Evolutionary conservation across 1,140 invertebrate species (phyloP).

Genomic region (Zophobas morio): DNA sequence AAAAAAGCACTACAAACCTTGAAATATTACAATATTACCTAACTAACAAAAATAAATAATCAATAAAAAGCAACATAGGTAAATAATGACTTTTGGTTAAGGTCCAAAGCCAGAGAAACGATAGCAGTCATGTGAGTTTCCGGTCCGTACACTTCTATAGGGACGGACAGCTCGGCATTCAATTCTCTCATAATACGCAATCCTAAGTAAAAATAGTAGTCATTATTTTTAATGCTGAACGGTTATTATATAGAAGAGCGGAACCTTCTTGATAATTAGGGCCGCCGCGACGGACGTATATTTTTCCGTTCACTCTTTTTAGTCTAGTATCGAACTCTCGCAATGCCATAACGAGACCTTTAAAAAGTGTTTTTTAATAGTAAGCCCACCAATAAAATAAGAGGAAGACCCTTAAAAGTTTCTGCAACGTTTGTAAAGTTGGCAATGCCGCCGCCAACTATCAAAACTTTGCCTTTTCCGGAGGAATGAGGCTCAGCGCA

Average conservation of each 20-base stretch:
- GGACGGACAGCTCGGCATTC: slow-evolving; percentile 91
- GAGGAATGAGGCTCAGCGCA: slow-evolving; percentile 88
- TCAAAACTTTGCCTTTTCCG: slow-evolving; percentile 94
- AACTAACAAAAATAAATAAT: too few relatives aligned
- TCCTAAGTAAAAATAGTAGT: too few relatives aligned
- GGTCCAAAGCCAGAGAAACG: slow-evolving; percentile 97
- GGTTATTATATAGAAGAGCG: too few relatives aligned
- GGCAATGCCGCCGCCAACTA: slow-evolving; percentile 99
- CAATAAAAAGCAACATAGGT: too few relatives aligned
- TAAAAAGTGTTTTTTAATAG: too few relatives aligned
- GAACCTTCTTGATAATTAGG: slow-evolving; percentile 95
- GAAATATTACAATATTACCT: too few relatives aligned
- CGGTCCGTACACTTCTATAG: slow-evolving; percentile 96
- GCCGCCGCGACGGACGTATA: slow-evolving; percentile 97
- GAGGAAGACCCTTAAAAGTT: slow-evolving; percentile 99
- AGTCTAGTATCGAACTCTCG: slow-evolving; percentile 93
- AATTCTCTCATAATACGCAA: slow-evolving; percentile 88
- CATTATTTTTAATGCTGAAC: too few relatives aligned
- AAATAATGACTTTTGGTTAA: slow-evolving; percentile 91
- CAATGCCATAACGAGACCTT: slow-evolving; percentile 94
- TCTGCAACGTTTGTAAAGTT: slow-evolving; percentile 99
- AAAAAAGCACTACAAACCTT: too few relatives aligned
- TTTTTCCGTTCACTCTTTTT: slow-evolving; percentile 92
- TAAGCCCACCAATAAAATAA: too few relatives aligned
- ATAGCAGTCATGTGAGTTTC: slow-evolving; percentile 99